Percentiles rank a stretch among this genome's conserved stretches.
Conservation (phyloP, 2,888 invertebrate species). For the Molorchus minor region DNA sequence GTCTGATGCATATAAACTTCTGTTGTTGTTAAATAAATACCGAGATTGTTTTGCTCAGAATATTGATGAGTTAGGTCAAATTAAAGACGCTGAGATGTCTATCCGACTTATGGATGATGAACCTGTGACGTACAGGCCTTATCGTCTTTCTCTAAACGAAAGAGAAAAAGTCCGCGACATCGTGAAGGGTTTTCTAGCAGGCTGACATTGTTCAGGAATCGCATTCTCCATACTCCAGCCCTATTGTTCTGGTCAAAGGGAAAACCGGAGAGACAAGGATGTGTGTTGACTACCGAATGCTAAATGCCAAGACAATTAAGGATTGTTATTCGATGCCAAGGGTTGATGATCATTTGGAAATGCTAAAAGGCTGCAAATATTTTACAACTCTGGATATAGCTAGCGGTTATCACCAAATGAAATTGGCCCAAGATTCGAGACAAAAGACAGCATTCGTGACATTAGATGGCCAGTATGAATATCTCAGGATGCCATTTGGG, state of each 20-base stretch:
- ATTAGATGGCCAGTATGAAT: background rate
- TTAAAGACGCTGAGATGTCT: conserved; percentile 10
- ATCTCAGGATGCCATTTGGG: background rate
- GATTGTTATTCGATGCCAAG: no score
- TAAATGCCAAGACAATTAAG: no score
- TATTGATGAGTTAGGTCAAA: background rate
- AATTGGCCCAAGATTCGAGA: background rate
- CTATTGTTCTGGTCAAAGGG: no score
- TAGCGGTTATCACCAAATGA: background rate
- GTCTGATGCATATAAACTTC: background rate
- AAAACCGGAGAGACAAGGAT: no score
- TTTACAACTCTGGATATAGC: conserved; percentile 5
- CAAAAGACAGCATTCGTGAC: conserved; percentile 3
- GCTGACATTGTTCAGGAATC: conserved; percentile 11
- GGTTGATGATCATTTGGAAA: no score
- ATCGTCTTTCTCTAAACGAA: conserved; percentile 9
- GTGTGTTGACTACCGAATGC: no score
- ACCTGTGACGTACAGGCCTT: no score
- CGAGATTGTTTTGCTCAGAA: conserved; percentile 16
- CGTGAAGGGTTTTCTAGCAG: no score
- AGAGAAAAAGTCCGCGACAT: conserved; percentile 14
- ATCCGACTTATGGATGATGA: conserved; percentile 6
- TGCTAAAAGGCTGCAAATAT: no score
- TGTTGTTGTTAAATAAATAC: conserved; percentile 13
- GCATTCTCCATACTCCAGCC: conserved; percentile 15